These are phyloP conservation scores for Mesitornis unicolor DNA, from an alignment of 2,113 vertebrate species.

Conservation along the genomic window DNA sequence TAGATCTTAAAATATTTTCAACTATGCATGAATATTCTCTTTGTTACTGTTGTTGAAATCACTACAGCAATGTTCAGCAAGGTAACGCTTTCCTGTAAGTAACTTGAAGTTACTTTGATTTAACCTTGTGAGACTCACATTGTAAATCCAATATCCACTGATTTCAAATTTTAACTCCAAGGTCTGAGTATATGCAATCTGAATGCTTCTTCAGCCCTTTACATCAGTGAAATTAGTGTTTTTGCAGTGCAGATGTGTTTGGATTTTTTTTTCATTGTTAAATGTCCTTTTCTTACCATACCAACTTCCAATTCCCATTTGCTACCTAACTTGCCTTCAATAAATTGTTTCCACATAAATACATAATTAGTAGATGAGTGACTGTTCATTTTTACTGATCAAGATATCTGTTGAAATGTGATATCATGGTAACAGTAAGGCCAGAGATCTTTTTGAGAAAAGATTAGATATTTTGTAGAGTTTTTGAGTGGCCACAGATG, in stretches of 20 bases:
- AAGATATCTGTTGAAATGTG: neutral
- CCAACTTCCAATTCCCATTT: neutral
- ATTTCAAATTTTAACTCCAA: neutral
- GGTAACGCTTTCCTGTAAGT: neutral
- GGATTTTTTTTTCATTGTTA: neutral
- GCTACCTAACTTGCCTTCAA: fast-evolving
- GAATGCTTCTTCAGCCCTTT: neutral
- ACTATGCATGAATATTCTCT: neutral
- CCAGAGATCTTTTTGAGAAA: neutral
- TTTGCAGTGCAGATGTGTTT: neutral
- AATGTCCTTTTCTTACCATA: neutral
- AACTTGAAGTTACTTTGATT: neutral
- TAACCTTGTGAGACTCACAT: neutral
- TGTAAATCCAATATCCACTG: neutral
- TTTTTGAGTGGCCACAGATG: neutral
- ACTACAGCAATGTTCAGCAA: neutral
- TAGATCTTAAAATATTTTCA: neutral
- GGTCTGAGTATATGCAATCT: neutral
- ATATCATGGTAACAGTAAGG: neutral
- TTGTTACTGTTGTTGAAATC: neutral
- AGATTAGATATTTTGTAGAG: neutral
- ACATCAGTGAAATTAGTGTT: neutral
- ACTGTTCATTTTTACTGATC: neutral
- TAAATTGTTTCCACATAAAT: neutral
- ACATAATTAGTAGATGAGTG: neutral